Conservation (phyloP, 2,113 vertebrate genomes). For the Cacatua alba region DNA sequence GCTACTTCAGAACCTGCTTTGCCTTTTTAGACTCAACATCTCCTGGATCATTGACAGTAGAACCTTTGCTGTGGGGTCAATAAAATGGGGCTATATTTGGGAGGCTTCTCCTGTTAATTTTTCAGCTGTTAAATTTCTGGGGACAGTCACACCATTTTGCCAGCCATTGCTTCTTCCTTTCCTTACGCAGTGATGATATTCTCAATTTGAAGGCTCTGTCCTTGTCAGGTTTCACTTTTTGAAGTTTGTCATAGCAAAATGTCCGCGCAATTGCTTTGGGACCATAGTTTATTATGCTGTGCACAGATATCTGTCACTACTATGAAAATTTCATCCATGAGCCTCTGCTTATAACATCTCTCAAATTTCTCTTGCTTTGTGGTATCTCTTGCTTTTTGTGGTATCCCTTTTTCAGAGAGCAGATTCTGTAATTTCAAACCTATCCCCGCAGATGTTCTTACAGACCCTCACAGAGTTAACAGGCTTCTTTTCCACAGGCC, state of each 20-base stretch:
- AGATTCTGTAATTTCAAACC: neutral
- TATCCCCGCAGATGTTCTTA: neutral
- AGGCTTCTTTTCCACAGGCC: neutral
- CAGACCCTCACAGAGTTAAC: neutral
- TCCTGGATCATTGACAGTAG: neutral
- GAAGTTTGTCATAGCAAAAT: neutral
- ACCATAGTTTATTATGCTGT: neutral
- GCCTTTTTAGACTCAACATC: neutral
- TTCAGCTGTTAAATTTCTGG: neutral
- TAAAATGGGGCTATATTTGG: neutral
- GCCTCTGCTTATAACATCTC: neutral
- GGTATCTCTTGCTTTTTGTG: too few species aligned
- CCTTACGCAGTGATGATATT: neutral
- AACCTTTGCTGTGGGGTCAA: neutral
- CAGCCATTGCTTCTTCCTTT: neutral
- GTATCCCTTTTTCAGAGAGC: neutral
- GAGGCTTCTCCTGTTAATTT: neutral
- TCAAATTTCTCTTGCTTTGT: neutral
- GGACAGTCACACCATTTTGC: neutral
- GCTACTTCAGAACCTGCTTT: neutral
- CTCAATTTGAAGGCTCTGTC: neutral
- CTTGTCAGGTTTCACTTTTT: neutral
- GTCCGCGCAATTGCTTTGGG: neutral
- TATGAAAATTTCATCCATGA: neutral
- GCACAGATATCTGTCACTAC: neutral